These are phyloP conservation scores for Pyrochroa serraticornis DNA, from an alignment of 2,888 invertebrate genomes.

Conservation along the genomic window DNA sequence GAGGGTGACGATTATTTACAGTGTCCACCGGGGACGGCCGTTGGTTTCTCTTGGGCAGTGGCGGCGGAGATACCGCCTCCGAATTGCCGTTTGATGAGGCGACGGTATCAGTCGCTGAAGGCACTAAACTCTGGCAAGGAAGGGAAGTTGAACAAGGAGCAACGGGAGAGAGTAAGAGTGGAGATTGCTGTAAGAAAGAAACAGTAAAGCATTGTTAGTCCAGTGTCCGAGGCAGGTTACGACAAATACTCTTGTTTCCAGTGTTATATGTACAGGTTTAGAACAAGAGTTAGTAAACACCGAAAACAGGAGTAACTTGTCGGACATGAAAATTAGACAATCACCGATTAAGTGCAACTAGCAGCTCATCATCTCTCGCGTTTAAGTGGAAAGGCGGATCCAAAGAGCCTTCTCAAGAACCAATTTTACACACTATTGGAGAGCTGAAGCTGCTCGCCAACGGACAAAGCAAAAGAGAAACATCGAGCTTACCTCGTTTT, in stretches of 20 bases:
- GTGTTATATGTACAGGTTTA: conserved; percentile 2
- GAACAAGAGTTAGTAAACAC: conserved; percentile 10
- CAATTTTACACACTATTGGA: conserved; percentile 8
- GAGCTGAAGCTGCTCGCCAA: conserved; percentile 16
- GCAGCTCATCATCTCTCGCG: conserved; percentile 28
- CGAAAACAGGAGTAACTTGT: conserved; percentile 34
- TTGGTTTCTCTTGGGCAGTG: conserved; percentile 62
- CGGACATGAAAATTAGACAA: conserved; percentile 37
- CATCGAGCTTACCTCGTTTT: conserved; percentile 48
- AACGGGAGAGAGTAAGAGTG: conserved; percentile 43
- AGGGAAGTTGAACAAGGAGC: conserved; percentile 37
- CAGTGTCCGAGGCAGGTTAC: conserved; percentile 39
- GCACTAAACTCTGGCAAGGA: conserved; percentile 31
- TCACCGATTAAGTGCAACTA: conserved; percentile 38
- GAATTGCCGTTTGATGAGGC: conserved; percentile 44
- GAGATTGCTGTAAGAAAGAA: conserved; percentile 56
- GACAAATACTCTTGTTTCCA: conserved; percentile 29
- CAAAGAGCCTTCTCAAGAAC: conserved; percentile 14
- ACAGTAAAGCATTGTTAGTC: conserved; percentile 57
- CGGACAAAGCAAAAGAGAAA: conserved; percentile 14
- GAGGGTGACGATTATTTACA: conserved; percentile 33
- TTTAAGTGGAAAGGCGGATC: conserved; percentile 18
- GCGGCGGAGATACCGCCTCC: conserved; percentile 57
- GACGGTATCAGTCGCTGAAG: conserved; percentile 16
- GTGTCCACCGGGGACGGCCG: conserved; percentile 22